Evolutionary conservation across 2,113 vertebrate genomes (phyloP).

Genomic region (Poecile atricapillus): DNA sequence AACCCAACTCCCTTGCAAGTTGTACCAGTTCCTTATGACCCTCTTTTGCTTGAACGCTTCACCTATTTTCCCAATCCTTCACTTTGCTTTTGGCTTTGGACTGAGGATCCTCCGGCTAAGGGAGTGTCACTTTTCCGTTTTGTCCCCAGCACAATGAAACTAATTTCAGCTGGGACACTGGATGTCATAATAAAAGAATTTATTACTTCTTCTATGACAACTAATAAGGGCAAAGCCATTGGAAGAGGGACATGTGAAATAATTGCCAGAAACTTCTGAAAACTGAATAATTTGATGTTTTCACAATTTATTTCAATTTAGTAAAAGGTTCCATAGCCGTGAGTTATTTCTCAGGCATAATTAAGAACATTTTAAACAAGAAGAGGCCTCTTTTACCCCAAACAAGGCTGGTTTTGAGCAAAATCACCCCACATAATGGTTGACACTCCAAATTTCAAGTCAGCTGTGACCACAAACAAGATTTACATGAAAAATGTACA

Average conservation of each 20-base stretch:
- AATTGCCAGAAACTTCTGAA: conserved; percentile 61
- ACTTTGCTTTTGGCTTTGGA: conserved; percentile 2
- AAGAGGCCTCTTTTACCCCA: conserved; percentile 47
- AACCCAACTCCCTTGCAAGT: not conserved
- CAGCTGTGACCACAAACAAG: conserved; percentile 26
- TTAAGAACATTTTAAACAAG: conserved; percentile 57
- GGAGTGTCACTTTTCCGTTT: conserved; percentile 59
- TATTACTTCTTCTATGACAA: conserved; percentile 58
- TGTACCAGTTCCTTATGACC: not conserved
- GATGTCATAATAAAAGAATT: conserved; percentile 61
- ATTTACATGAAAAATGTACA: conserved; percentile 32
- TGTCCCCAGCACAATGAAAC: conserved; percentile 63
- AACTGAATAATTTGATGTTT: conserved; percentile 60
- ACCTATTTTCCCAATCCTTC: conserved; percentile 41
- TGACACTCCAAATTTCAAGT: conserved; percentile 37
- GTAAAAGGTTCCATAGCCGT: conserved; percentile 55
- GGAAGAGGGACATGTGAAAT: conserved; percentile 41
- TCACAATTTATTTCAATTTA: conserved; percentile 65
- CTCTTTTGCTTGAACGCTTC: not conserved
- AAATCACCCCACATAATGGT: conserved; percentile 23
- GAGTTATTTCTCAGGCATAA: conserved; percentile 56
- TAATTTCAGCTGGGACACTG: conserved; percentile 42
- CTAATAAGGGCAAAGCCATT: conserved; percentile 55
- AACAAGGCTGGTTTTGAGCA: conserved; percentile 35
- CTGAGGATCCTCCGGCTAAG: conserved; percentile 31